Evolutionary conservation across 2,888 invertebrate species (phyloP).

Genomic region (Folsomia manolachei): DNA sequence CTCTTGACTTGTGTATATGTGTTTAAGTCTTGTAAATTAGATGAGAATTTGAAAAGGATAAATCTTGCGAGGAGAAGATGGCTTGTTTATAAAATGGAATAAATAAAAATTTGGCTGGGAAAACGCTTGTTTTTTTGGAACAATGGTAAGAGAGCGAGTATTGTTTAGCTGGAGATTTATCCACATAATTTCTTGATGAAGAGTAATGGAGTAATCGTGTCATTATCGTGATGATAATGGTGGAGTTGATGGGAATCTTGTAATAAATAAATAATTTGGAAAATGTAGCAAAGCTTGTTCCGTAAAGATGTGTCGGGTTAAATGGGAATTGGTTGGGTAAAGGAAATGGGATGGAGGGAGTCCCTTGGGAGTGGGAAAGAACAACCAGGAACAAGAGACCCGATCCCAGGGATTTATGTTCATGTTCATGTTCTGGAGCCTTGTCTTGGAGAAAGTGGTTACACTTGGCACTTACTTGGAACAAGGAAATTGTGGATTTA

Average conservation of each 20-base stretch:
- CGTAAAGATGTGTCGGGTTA: slow-evolving; percentile 25
- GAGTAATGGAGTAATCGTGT: slow-evolving; percentile 7
- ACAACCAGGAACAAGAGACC: slow-evolving; percentile 21
- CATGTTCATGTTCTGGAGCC: background rate
- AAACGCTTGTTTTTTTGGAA: too few species aligned
- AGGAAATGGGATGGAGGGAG: background rate
- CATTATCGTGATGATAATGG: background rate
- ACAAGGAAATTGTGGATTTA: too few species aligned
- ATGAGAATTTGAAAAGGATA: slow-evolving; percentile 23
- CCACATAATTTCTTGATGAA: background rate
- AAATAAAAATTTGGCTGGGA: background rate
- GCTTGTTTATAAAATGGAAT: background rate
- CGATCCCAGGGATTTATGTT: background rate
- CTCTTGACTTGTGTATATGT: slow-evolving; percentile 28
- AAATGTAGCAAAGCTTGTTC: too few species aligned
- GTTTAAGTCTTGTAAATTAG: slow-evolving; percentile 41
- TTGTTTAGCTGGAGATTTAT: too few species aligned
- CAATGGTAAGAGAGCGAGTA: too few species aligned
- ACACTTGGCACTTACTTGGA: background rate
- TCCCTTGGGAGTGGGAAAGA: slow-evolving; percentile 15
- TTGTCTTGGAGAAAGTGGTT: background rate
- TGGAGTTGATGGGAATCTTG: background rate
- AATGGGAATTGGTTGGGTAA: slow-evolving; percentile 20
- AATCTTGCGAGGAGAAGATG: background rate
- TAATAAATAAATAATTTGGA: slow-evolving; percentile 4